These are phyloP conservation scores for Sinopyrophorus schimmeli DNA, from an alignment of 2,888 invertebrate genomes.

Conservation along the genomic window DNA sequence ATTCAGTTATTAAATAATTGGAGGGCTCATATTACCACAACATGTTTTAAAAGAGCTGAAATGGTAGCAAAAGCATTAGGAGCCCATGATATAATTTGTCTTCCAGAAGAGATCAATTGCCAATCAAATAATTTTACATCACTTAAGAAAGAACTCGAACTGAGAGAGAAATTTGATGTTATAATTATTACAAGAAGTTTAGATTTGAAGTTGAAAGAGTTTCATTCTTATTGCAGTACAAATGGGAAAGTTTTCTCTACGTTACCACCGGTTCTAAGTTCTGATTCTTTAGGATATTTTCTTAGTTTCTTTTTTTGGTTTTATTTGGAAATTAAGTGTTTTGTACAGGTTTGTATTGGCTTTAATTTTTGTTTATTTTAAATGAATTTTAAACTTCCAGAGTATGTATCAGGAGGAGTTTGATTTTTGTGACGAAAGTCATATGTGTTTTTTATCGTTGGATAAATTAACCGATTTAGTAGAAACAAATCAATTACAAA, in stretches of 20 bases:
- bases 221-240: slow-evolving; percentile 41
- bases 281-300: slow-evolving; percentile 60
- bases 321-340: slow-evolving; percentile 53
- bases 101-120: slow-evolving; percentile 39
- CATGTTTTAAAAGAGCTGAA: slow-evolving; percentile 58
- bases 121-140: slow-evolving; percentile 16
- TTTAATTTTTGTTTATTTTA: slow-evolving; percentile 13
- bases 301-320: slow-evolving; percentile 55
- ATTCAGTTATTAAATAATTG: slow-evolving; percentile 62
- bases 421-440: slow-evolving; percentile 49
- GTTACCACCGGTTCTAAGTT: slow-evolving; percentile 55
- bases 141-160: slow-evolving; percentile 47
- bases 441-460: slow-evolving; percentile 48
- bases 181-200: slow-evolving; percentile 46
- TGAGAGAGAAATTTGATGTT: slow-evolving; percentile 47
- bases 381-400: slow-evolving; percentile 41
- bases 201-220: slow-evolving; percentile 39
- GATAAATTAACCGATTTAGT: slow-evolving; percentile 55
- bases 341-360: slow-evolving; percentile 52
- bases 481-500: slow-evolving; percentile 60
- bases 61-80: slow-evolving; percentile 61
- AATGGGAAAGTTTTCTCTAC: slow-evolving; percentile 55
- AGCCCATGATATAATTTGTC: slow-evolving; percentile 58
- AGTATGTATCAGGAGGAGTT: slow-evolving; percentile 49
- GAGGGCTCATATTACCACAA: slow-evolving; percentile 61